A percentile compares a stretch with the other conserved stretches of the same genome.
phyloP scores from a whole-genome alignment of 2,888 invertebrate genomes.

The Liopterus haemorrhoidalis region DNA sequence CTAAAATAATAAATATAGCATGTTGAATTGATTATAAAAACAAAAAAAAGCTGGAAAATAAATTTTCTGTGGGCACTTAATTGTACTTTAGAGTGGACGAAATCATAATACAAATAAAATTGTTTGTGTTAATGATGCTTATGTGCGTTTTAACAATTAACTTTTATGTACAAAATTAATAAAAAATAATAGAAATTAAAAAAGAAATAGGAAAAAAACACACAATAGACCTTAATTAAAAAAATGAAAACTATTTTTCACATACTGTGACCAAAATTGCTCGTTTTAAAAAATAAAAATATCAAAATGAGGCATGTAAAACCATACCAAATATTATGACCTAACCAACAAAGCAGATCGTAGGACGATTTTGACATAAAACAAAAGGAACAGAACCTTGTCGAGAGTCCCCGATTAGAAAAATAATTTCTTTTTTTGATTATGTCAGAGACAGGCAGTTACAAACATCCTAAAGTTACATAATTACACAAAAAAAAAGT shows the following conservation, averaged over 20 bases:
- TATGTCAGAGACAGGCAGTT: neutral
- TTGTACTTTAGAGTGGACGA: conserved; percentile 24
- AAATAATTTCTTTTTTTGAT: conserved; percentile 1
- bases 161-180: conserved; percentile 15
- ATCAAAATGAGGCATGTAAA: conserved; percentile 22
- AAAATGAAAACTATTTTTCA: neutral
- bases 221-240: conserved; percentile 7
- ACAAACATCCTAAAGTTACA: neutral
- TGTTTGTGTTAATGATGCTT: no score
- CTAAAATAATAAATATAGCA: no score
- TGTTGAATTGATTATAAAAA: no score
- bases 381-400: conserved; percentile 6
- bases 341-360: conserved; percentile 21
- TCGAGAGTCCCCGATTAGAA: conserved; percentile 19
- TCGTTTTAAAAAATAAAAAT: conserved; percentile 14
- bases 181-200: conserved; percentile 7
- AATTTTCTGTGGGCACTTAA: conserved; percentile 22
- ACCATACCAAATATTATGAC: conserved; percentile 24
- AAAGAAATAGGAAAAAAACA: conserved; percentile 15
- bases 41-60: no score
- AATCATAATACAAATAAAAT: conserved; percentile 17
- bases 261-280: neutral
- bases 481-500: neutral
- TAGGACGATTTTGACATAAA: conserved; percentile 12
- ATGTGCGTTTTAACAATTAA: conserved; percentile 22